phyloP scores from a whole-genome alignment of 2,888 invertebrate species.

The Epistrophe eligans region DNA sequence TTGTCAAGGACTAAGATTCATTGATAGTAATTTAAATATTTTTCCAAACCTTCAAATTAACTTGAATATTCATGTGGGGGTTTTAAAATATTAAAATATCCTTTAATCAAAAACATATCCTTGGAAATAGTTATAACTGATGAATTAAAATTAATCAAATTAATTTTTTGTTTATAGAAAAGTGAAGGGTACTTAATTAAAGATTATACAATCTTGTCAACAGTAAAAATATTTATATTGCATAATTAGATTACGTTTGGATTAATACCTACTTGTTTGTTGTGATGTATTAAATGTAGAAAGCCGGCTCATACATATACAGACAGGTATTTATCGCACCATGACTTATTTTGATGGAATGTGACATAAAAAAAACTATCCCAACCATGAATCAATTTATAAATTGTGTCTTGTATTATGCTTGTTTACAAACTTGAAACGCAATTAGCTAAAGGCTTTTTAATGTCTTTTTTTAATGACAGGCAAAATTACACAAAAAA shows the following conservation, averaged over 20 bases:
- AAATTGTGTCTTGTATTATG: not conserved
- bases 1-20: conserved; percentile 12
- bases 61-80: not conserved
- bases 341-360: conserved; percentile 51
- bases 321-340: conserved; percentile 24
- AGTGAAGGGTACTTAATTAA: conserved; percentile 44
- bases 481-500: too few species aligned
- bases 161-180: not conserved
- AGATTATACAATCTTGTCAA: conserved; percentile 47
- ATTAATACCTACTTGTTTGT: conserved; percentile 14
- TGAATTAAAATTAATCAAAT: not conserved
- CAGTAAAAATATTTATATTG: conserved; percentile 26
- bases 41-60: not conserved
- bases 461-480: not conserved
- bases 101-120: not conserved
- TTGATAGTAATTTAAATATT: not conserved
- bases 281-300: conserved; percentile 13
- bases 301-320: not conserved
- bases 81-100: not conserved
- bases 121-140: not conserved
- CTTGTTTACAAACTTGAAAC: conserved; percentile 18
- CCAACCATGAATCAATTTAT: conserved; percentile 36
- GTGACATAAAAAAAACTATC: conserved; percentile 30
- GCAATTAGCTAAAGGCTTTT: not conserved
- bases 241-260: conserved; percentile 34